phyloP scores from a whole-genome alignment of 1,140 invertebrate genomes.

The Dermatophagoides farinae region DNA sequence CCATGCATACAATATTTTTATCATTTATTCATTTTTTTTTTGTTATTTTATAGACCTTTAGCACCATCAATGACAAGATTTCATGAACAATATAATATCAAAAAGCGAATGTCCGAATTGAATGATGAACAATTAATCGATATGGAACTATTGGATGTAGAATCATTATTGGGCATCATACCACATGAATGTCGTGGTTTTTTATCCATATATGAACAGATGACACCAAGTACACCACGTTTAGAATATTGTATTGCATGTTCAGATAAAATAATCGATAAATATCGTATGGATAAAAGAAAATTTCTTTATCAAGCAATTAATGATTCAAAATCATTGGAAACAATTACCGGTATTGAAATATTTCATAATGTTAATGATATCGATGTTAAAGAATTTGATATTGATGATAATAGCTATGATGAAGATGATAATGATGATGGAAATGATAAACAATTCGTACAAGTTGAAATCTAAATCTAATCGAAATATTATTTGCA shows the following conservation, averaged over 20 bases:
- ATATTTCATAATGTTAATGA: constrained; percentile 34
- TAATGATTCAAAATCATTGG: constrained; percentile 58
- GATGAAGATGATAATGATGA: background rate
- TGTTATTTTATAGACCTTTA: background rate
- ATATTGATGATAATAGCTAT: constrained; percentile 3
- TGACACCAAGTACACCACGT: constrained; percentile 54
- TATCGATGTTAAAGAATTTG: constrained; percentile 14
- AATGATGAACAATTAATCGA: constrained; percentile 26
- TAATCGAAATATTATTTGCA: too few relatives aligned
- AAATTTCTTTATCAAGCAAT: constrained; percentile 66
- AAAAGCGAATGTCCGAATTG: background rate
- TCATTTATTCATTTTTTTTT: background rate
- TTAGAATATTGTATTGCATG: constrained; percentile 85
- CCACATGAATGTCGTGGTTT: constrained; percentile 88
- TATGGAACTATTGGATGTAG: constrained; percentile 22
- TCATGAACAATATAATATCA: background rate
- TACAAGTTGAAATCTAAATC: too few relatives aligned
- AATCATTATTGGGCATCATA: constrained; percentile 54
- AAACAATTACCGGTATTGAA: constrained; percentile 63
- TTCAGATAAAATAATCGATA: constrained; percentile 35
- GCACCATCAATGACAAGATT: background rate
- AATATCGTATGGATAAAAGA: constrained; percentile 41
- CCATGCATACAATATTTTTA: background rate
- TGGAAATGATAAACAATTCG: too few relatives aligned
- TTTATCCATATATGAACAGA: constrained; percentile 51